Evolutionary conservation across 2,888 invertebrate genomes (phyloP), one percentile per base, ranked within the genome.

Genomic region (Hemaris fuciformis): DNA sequence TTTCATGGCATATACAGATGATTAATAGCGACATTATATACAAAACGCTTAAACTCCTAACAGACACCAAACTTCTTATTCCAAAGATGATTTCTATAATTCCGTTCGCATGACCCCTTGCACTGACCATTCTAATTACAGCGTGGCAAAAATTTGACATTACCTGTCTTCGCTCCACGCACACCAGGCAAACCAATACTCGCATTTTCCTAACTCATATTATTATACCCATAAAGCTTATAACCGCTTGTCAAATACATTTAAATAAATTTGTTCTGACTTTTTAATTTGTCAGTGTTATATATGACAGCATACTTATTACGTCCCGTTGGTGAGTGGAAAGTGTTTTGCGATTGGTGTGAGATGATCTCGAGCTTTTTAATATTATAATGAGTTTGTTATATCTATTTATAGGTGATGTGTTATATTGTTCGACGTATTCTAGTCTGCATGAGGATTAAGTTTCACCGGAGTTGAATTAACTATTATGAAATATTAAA

Each of bases 201-300:
- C 72, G 65, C 76, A 61, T 41, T 42, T 62, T 25, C 7, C 18
- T 63, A 62, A 27, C 60, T 68, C 62, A 68, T 75, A 74, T 62
- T 38, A 3, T 46, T 6, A 62, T 62, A 0, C 4, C 0, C 5
- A 61, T 76, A 78, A 73, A 66, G 68, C 66, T 64, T 48, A 68
- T 56, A 64, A 66, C 73, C 13, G 59, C 27, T 10, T 38, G 56
- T 5, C 41, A n/a, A 38, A 10, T 20, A 25, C 10, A 45, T 31
- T 48, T 42, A 3, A 10, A 43, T 25, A 61, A 23, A 22, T 57
- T 46, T 57, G 57, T 62, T 68, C 59, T 67, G 62, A 58, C 84
- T 88, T 85, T 90, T 89, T 88, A 90, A 91, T 91, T 90, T 89
- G 90, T 91, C 89, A 91, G 88, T 88, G 89, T 89, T 87, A 80